Evolutionary conservation across 1,140 invertebrate genomes (phyloP).

Genomic region (Eupristina koningsbergeri): DNA sequence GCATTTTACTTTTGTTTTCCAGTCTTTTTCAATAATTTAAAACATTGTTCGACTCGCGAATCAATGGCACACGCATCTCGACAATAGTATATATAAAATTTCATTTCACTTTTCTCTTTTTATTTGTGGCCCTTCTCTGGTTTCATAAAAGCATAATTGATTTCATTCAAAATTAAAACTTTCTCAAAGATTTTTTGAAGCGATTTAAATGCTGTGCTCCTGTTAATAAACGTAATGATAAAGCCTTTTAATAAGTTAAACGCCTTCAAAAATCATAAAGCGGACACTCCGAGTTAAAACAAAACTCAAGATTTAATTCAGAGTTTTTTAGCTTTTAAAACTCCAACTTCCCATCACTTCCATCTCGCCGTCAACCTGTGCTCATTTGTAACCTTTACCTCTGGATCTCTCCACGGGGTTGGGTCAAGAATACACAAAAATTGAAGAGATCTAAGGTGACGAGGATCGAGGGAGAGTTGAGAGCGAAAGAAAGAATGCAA

Average conservation of each 20-base stretch:
- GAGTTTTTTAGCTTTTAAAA: not conserved
- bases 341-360: not conserved
- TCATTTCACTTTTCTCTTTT: not conserved
- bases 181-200: too few relatives aligned
- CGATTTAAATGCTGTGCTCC: too few relatives aligned
- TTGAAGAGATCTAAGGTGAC: not conserved
- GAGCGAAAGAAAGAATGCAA: not conserved
- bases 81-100: too few relatives aligned
- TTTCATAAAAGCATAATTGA: too few relatives aligned
- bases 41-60: not conserved
- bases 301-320: not conserved
- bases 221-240: not conserved
- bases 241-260: too few relatives aligned
- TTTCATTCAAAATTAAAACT: too few relatives aligned
- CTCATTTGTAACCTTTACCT: not conserved
- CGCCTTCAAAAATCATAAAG: too few relatives aligned
- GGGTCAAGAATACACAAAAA: not conserved
- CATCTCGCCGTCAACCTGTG: not conserved
- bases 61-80: not conserved
- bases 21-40: not conserved
- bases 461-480: not conserved
- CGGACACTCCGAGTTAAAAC: too few relatives aligned
- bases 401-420: not conserved
- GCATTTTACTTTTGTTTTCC: not conserved
- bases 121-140: too few relatives aligned